phyloP scores from a whole-genome alignment of 2,888 invertebrate genomes.

The Orgyia antiqua region DNA sequence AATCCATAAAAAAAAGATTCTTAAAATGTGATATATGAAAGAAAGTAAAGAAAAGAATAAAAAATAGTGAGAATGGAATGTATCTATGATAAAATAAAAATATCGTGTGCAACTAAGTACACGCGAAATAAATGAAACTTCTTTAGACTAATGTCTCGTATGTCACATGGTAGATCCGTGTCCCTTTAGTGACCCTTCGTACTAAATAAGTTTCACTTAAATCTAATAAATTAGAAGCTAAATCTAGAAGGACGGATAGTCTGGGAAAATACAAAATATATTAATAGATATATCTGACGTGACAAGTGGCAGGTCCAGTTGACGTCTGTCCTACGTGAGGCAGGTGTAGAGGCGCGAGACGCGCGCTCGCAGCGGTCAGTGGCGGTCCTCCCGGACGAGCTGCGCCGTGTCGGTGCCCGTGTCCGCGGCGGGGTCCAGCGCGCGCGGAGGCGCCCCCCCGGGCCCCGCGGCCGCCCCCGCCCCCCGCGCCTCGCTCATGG shows the following conservation, averaged over 20 bases:
- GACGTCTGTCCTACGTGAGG: background rate
- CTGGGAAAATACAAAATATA: constrained; percentile 25
- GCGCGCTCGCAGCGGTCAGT: constrained; percentile 37
- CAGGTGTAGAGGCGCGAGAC: constrained; percentile 6
- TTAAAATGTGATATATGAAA: too few species aligned
- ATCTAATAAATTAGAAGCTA: constrained; percentile 36
- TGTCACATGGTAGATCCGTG: too few species aligned
- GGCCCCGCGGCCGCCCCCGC: constrained; percentile 37
- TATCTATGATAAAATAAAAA: too few species aligned
- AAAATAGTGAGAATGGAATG: too few species aligned
- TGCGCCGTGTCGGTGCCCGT: constrained; percentile 95
- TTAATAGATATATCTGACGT: constrained; percentile 6
- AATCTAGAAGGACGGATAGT: constrained; percentile 46
- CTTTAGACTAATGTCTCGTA: too few species aligned
- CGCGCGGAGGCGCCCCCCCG: constrained; percentile 78
- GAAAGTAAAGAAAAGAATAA: too few species aligned
- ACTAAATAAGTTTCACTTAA: too few species aligned
- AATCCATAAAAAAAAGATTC: too few species aligned
- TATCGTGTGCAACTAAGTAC: too few species aligned
- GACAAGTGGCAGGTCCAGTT: background rate
- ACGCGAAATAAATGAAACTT: too few species aligned
- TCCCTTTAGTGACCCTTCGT: too few species aligned
- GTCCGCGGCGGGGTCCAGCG: constrained; percentile 91
- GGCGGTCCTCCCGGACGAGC: constrained; percentile 92
- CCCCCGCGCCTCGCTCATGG: constrained; percentile 87